A percentile compares a stretch with the other conserved stretches of the same genome.
phyloP scores from a whole-genome alignment of 2,797 vertebrate species.

The Synaphobranchus kaupii region DNA sequence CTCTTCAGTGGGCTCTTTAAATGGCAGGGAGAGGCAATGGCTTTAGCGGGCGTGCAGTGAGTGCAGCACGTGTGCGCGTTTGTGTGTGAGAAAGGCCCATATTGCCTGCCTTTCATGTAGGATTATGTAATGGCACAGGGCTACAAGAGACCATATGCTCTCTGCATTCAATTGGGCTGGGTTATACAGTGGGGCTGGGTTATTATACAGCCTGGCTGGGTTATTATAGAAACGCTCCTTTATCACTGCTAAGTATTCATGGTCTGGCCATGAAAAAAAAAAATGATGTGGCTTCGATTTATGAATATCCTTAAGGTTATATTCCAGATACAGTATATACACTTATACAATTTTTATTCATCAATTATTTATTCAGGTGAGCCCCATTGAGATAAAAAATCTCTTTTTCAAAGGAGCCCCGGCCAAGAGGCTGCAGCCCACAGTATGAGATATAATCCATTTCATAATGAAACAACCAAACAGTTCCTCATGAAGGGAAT shows the following conservation, averaged over 20 bases:
- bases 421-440: neutral
- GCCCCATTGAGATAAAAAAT: neutral
- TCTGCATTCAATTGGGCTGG: conserved; percentile 69
- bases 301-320: neutral
- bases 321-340: neutral
- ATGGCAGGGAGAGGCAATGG: conserved; percentile 45
- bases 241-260: conserved; percentile 57
- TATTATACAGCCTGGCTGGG: conserved; percentile 55
- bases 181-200: conserved; percentile 42
- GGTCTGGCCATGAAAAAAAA: conserved; percentile 15
- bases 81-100: conserved; percentile 67
- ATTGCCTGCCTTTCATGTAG: conserved; percentile 61
- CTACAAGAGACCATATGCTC: conserved; percentile 79
- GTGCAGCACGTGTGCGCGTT: conserved; percentile 48
- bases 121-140: conserved; percentile 75
- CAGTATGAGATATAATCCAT: neutral
- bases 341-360: neutral
- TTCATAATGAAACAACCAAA: neutral
- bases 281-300: neutral
- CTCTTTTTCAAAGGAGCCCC: neutral
- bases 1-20: conserved; percentile 73
- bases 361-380: neutral
- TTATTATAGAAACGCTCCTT: conserved; percentile 67
- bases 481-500: conserved; percentile 25
- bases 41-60: conserved; percentile 65